Base-by-base conservation (phyloP, 2,888 invertebrate genomes). In the Himalopsyche tibetana region DNA sequence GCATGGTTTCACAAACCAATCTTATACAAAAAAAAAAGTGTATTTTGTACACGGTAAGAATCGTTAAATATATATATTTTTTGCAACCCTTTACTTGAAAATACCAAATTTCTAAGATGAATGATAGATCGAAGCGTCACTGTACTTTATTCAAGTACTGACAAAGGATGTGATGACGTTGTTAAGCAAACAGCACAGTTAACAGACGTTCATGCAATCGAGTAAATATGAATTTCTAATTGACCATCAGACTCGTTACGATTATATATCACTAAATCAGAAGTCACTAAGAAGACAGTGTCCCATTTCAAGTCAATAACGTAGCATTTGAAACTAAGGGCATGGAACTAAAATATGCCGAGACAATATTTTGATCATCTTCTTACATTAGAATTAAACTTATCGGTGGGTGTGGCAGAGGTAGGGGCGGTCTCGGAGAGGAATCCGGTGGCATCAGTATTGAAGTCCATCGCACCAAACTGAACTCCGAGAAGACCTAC, bases 401-500 rank as follows among this genome's bases (percentile, higher is more conserved):
- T 74, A 74, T 74, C 74, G 38, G 74, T 74, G 74, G 74, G 74
- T 15, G 51, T 80, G 36, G 82, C 55, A 38, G 55, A 82, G 40
- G 69, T n/a, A 6, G 79, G 38, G 38, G 55, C 56, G 2, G 63
- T 51, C 11, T 87, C 85, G 0, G 83, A 81, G 42, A 93, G 85
- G 87, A 92, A 92, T 5, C 93, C 91, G 85, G 91, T 92, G 17
- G 94, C 92, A 88, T 94, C 94, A 82, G 93, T 93, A 88, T 95
- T 95, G 90, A 96, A 95, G 90, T 98, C 98, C 89, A 98, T 93
- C 4, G 96, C 98, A 55, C 98, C 98, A 92, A 99, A 99, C 93
- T 98, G 98, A 89, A 99, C 98, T 93, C 98, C 98, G 89, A 99
- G 94, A 91, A 96, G 96, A 88, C 94, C 95, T 89, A 95, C 95